Conservation (phyloP, 1,140 invertebrate species). For the Drosophila willistoni region DNA sequence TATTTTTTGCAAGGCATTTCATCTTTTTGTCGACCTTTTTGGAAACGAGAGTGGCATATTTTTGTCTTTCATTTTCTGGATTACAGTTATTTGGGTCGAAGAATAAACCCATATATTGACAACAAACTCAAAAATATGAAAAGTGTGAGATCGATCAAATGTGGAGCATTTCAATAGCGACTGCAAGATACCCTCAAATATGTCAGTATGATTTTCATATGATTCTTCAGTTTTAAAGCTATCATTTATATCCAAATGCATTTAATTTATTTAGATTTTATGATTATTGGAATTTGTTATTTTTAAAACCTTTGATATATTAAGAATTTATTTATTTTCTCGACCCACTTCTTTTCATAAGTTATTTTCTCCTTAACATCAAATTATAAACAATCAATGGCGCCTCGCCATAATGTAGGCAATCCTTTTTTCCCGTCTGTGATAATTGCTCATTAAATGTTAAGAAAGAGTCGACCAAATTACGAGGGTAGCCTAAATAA, state of each 20-base stretch:
- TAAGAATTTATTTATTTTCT: neutral
- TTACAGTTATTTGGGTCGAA: constrained; percentile 9
- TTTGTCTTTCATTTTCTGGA: constrained; percentile 7
- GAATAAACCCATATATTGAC: neutral
- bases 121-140: neutral
- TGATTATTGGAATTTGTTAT: neutral
- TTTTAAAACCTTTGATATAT: neutral
- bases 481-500: neutral
- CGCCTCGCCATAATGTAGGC: neutral
- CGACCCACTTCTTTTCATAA: neutral
- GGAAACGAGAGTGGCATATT: constrained; percentile 6
- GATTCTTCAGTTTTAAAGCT: no score
- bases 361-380: neutral
- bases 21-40: constrained; percentile 13
- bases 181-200: neutral
- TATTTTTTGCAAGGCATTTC: constrained; percentile 15
- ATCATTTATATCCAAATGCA: no score
- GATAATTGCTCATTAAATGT: constrained; percentile 12
- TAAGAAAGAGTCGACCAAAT: constrained; percentile 3
- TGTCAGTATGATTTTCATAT: neutral
- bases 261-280: no score
- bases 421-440: neutral
- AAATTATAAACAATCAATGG: neutral
- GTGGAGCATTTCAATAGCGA: neutral
- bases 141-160: neutral